phyloP scores from a whole-genome alignment of 2,888 invertebrate genomes.

The Patella ulyssiponensis region DNA sequence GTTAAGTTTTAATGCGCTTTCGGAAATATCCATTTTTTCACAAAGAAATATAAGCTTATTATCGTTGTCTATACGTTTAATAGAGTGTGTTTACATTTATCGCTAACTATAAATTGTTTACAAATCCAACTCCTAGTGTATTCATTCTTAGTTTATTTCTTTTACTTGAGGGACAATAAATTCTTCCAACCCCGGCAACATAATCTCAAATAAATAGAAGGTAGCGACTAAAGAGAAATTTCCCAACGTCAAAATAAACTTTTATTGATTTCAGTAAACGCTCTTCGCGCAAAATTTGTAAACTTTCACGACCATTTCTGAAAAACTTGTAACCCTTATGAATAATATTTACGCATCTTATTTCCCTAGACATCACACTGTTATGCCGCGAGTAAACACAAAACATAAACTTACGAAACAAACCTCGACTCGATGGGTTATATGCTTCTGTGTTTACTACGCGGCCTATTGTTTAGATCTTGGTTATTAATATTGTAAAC shows the following conservation, averaged over 20 bases:
- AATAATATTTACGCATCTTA: neutral
- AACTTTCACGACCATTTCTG: neutral
- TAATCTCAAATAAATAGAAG: constrained; percentile 21
- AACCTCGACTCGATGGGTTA: too few species aligned
- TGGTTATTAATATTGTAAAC: too few species aligned
- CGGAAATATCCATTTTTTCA: too few species aligned
- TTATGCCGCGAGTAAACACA: constrained; percentile 1
- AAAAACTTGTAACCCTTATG: too few species aligned
- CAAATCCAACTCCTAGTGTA: constrained; percentile 2
- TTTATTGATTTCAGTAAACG: neutral
- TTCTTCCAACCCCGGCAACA: constrained; percentile 15
- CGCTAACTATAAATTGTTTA: neutral
- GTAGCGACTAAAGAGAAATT: neutral
- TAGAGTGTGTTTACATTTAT: too few species aligned
- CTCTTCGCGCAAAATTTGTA: constrained; percentile 3
- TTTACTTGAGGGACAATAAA: constrained; percentile 26
- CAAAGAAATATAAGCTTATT: too few species aligned
- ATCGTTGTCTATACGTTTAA: too few species aligned
- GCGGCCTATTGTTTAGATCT: too few species aligned
- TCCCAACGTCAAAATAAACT: constrained; percentile 2
- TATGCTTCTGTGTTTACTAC: too few species aligned
- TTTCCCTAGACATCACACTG: constrained; percentile 11
- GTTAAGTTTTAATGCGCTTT: too few species aligned
- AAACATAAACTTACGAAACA: too few species aligned
- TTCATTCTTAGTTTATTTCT: constrained; percentile 23